Conservation (phyloP, 2,797 vertebrate species). For the Galago senegalensis region DNA sequence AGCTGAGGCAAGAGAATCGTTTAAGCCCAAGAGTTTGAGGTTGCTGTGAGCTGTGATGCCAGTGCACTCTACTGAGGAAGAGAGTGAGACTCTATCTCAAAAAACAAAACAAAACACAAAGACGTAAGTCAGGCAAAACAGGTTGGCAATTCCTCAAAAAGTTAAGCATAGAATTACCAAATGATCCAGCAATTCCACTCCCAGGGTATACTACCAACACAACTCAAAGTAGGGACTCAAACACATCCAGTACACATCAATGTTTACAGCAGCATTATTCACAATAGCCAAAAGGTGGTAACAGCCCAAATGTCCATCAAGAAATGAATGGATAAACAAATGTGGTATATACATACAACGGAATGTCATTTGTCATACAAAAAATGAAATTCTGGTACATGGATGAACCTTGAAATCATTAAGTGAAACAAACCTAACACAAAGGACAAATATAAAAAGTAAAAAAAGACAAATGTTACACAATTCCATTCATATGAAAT, state of each 20-base stretch:
- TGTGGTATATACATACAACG: not conserved
- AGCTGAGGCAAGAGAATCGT: too few species aligned
- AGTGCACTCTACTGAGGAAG: too few species aligned
- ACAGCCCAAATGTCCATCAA: not conserved
- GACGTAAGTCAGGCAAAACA: not conserved
- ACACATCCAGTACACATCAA: not conserved
- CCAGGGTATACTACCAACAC: not conserved
- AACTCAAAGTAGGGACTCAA: not conserved
- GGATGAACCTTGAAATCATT: constrained; percentile 21
- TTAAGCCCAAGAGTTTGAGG: too few species aligned
- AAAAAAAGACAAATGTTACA: not conserved
- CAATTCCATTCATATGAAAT: not conserved
- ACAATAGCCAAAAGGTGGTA: constrained; percentile 34
- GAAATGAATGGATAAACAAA: not conserved
- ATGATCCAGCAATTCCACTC: not conserved
- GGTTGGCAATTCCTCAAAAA: constrained; percentile 11
- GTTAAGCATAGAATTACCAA: not conserved
- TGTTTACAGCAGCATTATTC: constrained; percentile 11
- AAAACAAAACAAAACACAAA: not conserved
- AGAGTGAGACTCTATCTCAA: too few species aligned
- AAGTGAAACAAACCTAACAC: constrained; percentile 18
- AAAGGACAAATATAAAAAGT: not conserved
- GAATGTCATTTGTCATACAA: constrained; percentile 27
- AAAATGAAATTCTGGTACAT: constrained; percentile 23
- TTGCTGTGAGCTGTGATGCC: too few species aligned